Conservation (phyloP, 2,113 vertebrate species). For the Oreocharis arfaki region DNA sequence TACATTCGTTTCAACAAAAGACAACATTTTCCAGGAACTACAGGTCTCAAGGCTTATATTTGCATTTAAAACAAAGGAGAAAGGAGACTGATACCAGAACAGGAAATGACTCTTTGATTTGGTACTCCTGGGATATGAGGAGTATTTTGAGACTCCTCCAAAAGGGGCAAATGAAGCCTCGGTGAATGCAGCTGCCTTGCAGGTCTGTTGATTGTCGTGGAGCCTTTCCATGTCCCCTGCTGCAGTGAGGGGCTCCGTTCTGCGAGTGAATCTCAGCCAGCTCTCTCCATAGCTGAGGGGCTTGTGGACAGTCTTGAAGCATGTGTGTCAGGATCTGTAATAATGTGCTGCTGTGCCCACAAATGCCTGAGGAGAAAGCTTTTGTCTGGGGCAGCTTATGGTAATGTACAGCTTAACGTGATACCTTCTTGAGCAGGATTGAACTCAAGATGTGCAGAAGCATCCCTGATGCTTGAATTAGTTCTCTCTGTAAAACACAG, state of each 20-base stretch:
- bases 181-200: neutral
- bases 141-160: neutral
- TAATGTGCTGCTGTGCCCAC: neutral
- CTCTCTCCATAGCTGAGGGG: neutral
- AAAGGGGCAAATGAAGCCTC: rapidly evolving
- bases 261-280: neutral
- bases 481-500: neutral
- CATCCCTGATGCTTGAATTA: neutral
- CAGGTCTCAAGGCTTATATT: neutral
- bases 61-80: neutral
- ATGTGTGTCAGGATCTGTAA: neutral
- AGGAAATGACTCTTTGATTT: neutral
- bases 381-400: neutral
- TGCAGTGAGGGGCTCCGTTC: neutral
- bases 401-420: neutral
- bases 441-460: neutral
- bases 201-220: neutral
- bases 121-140: neutral
- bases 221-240: neutral
- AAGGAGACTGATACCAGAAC: neutral
- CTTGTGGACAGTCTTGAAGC: neutral
- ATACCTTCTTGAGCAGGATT: neutral
- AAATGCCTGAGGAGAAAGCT: neutral
- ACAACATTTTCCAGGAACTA: neutral
- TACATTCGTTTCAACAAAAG: neutral